Evolutionary conservation across 2,113 vertebrate genomes (phyloP), one percentile per base, ranked within the genome.

Genomic region (Mellivora capensis): DNA sequence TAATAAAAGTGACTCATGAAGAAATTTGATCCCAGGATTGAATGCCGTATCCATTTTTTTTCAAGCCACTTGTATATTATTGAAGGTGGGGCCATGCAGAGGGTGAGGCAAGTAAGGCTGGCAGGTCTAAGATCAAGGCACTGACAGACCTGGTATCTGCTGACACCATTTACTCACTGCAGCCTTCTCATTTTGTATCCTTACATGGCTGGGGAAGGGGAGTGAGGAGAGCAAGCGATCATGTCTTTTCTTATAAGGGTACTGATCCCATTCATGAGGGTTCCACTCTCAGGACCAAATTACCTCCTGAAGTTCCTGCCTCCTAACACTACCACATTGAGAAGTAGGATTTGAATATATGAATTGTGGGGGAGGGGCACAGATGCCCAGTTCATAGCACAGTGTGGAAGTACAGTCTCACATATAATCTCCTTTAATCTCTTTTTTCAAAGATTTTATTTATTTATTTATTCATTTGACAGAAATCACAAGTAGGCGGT

Each of bases 1-100:
- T 59, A 49, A 89, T 90, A 93, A 76, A 87, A 91, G 88, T 86
- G n/a, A 72, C 18, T 82, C 25, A 52, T 49, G 23, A 82, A 90
- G 23, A 93, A 74, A 90, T 81, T 47, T 62, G 13, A 81, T n/a
- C 2, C 49, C 54, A 27, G 47, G 1, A 34, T 71, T 76, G 39
- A 57, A 47, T 39, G 21, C 74, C 17, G 6, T 29, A n/a, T 37
- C 15, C 10, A 29, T 21, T 91, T 80, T 69, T 64, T 88, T 74
- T 18, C 42, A 77, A 62, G 57, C 69, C 15, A 37, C 39, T 44
- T 34, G 12, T 54, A 57, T 57, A 47, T 83, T 39, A n/a, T 39
- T 42, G 64, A 90, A 94, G 31, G 27, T 59, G n/a, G 59, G 59
- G 34, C 34, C 39, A 42, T 27, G n/a, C 13, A 61, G 34, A 37